Conservation (phyloP, 2,888 invertebrate genomes). For the Polymixis lichenea region DNA sequence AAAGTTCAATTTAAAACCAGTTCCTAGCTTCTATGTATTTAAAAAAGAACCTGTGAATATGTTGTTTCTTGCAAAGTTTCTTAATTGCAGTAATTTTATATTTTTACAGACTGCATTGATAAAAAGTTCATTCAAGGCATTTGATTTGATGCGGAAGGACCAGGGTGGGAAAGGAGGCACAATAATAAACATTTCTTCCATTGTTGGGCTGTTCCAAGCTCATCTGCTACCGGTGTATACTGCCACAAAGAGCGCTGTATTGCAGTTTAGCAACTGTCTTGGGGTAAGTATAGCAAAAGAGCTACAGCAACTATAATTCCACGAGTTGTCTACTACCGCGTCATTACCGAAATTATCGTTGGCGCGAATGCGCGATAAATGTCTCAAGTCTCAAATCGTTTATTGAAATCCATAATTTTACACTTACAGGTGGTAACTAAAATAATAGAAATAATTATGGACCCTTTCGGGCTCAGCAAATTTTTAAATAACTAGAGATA, state of each 20-base stretch:
- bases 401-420: no score
- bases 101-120: slow-evolving; percentile 81
- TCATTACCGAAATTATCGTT: neutral
- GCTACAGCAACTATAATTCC: neutral
- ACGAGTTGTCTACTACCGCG: no score
- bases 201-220: slow-evolving; percentile 76
- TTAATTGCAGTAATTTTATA: neutral
- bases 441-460: no score
- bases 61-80: neutral
- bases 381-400: no score
- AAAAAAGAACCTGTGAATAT: neutral
- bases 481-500: no score
- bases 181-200: slow-evolving; percentile 84
- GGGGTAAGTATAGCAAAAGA: slow-evolving; percentile 76
- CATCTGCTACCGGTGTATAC: slow-evolving; percentile 79
- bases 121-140: slow-evolving; percentile 81
- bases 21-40: neutral
- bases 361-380: neutral
- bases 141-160: slow-evolving; percentile 82
- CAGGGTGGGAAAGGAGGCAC: slow-evolving; percentile 82
- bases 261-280: slow-evolving; percentile 84
- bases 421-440: no score
- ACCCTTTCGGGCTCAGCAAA: no score
- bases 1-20: slow-evolving; percentile 10
- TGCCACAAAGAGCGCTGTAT: slow-evolving; percentile 84